A percentile compares a stretch with the other conserved stretches of the same genome.
phyloP scores from a whole-genome alignment of 1,140 invertebrate species.

The Hesperophylax magnus region DNA sequence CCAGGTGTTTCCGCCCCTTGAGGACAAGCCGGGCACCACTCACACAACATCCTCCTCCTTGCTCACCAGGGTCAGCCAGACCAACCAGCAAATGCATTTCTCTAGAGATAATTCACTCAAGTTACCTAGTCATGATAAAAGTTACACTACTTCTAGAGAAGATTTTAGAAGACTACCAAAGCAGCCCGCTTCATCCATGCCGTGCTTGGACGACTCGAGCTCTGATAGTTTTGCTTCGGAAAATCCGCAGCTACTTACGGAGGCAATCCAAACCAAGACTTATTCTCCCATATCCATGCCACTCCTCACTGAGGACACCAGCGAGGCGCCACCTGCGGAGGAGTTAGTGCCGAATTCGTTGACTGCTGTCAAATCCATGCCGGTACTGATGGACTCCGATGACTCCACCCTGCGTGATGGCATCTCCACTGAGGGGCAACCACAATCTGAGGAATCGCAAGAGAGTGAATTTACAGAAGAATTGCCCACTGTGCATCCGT shows the following conservation, averaged over 20 bases:
- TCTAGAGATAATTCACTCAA: not conserved
- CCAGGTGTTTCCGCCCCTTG: not conserved
- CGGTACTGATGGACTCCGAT: slow-evolving; percentile 22
- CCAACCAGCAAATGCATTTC: not conserved
- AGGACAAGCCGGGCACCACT: slow-evolving; percentile 11
- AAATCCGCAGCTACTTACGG: slow-evolving; percentile 22
- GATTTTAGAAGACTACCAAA: not conserved
- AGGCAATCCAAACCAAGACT: slow-evolving; percentile 44
- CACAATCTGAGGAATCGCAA: slow-evolving; percentile 1
- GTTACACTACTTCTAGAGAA: slow-evolving; percentile 1
- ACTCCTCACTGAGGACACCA: slow-evolving; percentile 50
- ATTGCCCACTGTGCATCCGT: not conserved
- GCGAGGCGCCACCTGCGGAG: slow-evolving; percentile 7
- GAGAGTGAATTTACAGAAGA: not conserved
- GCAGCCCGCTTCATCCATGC: slow-evolving; percentile 51
- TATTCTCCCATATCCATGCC: slow-evolving; percentile 56
- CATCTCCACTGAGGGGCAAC: not conserved
- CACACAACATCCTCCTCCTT: slow-evolving; percentile 11
- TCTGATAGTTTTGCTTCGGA: slow-evolving; percentile 47
- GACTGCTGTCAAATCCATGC: slow-evolving; percentile 26
- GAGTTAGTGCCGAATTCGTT: not conserved
- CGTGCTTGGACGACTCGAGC: slow-evolving; percentile 51
- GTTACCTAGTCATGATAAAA: slow-evolving; percentile 17
- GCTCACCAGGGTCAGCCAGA: slow-evolving; percentile 11
- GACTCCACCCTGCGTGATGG: not conserved